Percentiles rank a stretch among this genome's conserved stretches.
phyloP scores from a whole-genome alignment of 2,888 invertebrate species.

The Drosophila fulvimacula region DNA sequence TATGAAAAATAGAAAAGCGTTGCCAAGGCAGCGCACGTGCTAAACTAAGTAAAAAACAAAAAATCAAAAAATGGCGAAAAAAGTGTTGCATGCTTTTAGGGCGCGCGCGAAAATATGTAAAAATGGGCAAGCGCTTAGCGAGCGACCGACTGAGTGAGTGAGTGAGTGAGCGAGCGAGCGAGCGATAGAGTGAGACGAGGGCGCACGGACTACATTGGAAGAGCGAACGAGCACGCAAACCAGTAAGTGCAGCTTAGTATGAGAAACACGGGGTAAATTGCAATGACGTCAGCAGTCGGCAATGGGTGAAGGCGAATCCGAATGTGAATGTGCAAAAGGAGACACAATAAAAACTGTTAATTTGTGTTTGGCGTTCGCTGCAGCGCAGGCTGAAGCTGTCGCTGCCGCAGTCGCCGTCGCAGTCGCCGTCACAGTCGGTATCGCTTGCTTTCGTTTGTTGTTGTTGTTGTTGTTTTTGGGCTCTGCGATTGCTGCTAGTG shows the following conservation, averaged over 20 bases:
- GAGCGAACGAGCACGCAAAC: constrained; percentile 14
- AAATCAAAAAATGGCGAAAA: constrained; percentile 23
- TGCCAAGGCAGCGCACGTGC: constrained; percentile 59
- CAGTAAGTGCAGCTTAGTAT: constrained; percentile 4
- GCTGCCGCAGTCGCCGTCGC: neutral
- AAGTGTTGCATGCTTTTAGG: constrained; percentile 70
- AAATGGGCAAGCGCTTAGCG: constrained; percentile 40
- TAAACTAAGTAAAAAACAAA: constrained; percentile 16
- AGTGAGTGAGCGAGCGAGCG: neutral
- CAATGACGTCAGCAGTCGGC: constrained; percentile 60
- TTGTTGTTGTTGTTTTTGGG: constrained; percentile 21
- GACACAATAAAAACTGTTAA: constrained; percentile 65
- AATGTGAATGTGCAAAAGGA: constrained; percentile 26
- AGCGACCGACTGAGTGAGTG: constrained; percentile 5
- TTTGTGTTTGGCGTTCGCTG: constrained; percentile 48
- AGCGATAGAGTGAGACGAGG: neutral
- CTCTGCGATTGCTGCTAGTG: constrained; percentile 13
- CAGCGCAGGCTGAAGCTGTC: constrained; percentile 1
- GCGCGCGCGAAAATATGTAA: constrained; percentile 63
- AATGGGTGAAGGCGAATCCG: constrained; percentile 36
- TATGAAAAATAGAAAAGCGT: constrained; percentile 36
- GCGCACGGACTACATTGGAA: neutral
- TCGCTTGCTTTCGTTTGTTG: constrained; percentile 9
- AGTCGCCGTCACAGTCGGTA: neutral
- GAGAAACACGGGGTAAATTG: constrained; percentile 20